Evolutionary conservation across 2,797 vertebrate genomes (phyloP).

Genomic region (Acanthiza pusilla): DNA sequence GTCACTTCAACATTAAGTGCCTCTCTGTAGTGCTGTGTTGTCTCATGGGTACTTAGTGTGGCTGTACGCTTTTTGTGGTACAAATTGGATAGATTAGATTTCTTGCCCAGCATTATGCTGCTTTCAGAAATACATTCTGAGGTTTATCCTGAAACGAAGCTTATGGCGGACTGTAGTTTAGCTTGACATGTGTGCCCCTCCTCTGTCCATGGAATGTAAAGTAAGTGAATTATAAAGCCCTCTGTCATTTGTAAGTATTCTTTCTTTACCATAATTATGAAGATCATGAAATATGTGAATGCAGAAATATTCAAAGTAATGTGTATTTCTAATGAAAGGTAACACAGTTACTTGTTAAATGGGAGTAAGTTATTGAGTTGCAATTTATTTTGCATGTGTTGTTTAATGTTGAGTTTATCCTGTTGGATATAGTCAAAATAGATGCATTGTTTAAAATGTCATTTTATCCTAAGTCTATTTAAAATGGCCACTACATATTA

Average conservation of each 20-base stretch:
- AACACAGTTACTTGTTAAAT: background rate
- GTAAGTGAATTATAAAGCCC: background rate
- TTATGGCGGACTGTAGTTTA: background rate
- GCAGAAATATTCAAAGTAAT: background rate
- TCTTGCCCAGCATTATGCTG: background rate
- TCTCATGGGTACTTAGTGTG: background rate
- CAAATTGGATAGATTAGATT: background rate
- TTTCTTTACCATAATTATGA: background rate
- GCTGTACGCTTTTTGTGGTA: background rate
- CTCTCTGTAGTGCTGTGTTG: background rate
- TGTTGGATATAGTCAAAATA: background rate
- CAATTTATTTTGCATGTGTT: background rate
- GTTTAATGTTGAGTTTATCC: background rate
- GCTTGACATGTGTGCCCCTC: background rate
- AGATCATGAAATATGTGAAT: background rate
- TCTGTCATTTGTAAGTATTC: background rate
- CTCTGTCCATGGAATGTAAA: background rate
- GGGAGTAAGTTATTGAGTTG: background rate
- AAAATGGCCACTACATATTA: background rate
- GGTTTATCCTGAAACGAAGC: background rate
- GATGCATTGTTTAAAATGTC: background rate
- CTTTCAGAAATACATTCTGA: background rate
- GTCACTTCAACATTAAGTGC: background rate
- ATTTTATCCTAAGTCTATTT: background rate
- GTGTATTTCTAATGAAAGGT: background rate